Evolutionary conservation across 2,113 vertebrate genomes (phyloP), one percentile per base, ranked within the genome.

Genomic region (Diadophis punctatus): DNA sequence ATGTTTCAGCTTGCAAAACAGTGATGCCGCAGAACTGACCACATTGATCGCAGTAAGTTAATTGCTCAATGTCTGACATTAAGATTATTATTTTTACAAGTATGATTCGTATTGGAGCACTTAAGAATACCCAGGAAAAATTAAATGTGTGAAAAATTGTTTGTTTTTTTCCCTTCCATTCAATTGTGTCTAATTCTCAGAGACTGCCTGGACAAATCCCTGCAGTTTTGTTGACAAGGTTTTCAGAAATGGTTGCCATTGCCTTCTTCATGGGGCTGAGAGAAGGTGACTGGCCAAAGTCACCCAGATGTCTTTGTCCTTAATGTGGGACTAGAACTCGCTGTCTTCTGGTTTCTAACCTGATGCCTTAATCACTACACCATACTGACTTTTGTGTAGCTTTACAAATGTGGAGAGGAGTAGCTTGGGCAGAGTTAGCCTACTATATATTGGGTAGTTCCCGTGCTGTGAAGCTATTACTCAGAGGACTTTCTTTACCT

Each of bases 1-100:
- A 51, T 97, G 20, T 98, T 98, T 95, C 97, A 98, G 98, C 94
- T 98, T 97, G 95, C 95, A 93, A 93, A 96, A 95, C 97, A 96
- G 97, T 96, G 96, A 98, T 99, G 98, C 96, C 97, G 96, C 96
- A 97, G 96, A 96, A 96, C 95, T 98, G 98, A 98, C 95, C 93
- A 87, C 93, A 0, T 86, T 96, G 95, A 96, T 96, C 93, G 94
- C 97, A 97, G 98, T 98, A 98, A 98, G 98, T 80, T 80, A 87
- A 91, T 86, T 39, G 93, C 52, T 43, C 16, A 55, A 89, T 93
- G 92, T 1, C 93, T 93, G 93, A 90, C 86, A 22, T 94, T 95
- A 90, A 91, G 88, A 30, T 46, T 14, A 90, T 86, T 63, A 94
- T 90, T 46, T 52, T 85, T 90, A 60, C 56, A 93, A 85, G 18